Conservation (phyloP, 2,888 invertebrate species). For the Drosophila tripunctata region DNA sequence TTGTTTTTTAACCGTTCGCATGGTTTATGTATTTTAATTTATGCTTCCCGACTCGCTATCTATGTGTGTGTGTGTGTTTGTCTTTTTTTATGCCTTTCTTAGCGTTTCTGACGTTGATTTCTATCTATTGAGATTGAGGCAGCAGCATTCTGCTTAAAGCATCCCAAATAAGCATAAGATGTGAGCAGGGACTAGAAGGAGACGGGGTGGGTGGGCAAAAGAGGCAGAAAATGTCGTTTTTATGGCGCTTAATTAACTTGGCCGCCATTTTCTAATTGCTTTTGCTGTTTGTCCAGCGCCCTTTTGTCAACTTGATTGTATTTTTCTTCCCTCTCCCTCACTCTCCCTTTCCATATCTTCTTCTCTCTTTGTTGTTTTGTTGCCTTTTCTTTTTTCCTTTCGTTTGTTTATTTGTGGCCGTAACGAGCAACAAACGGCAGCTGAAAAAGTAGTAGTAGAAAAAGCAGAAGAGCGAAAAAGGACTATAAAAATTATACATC, state of each 20-base stretch:
- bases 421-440: neutral
- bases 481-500: neutral
- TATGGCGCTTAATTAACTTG: constrained; percentile 78
- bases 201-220: neutral
- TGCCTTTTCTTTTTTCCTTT: neutral
- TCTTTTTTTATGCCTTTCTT: constrained; percentile 50
- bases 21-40: constrained; percentile 77
- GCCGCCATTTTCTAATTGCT: constrained; percentile 74
- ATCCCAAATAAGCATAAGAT: constrained; percentile 24
- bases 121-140: constrained; percentile 76
- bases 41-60: constrained; percentile 53
- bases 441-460: neutral
- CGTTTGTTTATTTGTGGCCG: constrained; percentile 39
- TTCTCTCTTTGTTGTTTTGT: neutral
- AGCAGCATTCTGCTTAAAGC: constrained; percentile 61
- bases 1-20: constrained; percentile 72
- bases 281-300: constrained; percentile 62
- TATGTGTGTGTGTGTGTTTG: neutral
- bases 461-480: neutral
- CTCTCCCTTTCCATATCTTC: neutral
- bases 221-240: constrained; percentile 63
- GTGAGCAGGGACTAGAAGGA: neutral
- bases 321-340: constrained; percentile 8
- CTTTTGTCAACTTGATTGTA: constrained; percentile 65
- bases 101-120: constrained; percentile 63